Percentiles rank a stretch among this genome's conserved stretches.
phyloP scores from a whole-genome alignment of 2,113 vertebrate genomes.

The Stercorarius parasiticus region DNA sequence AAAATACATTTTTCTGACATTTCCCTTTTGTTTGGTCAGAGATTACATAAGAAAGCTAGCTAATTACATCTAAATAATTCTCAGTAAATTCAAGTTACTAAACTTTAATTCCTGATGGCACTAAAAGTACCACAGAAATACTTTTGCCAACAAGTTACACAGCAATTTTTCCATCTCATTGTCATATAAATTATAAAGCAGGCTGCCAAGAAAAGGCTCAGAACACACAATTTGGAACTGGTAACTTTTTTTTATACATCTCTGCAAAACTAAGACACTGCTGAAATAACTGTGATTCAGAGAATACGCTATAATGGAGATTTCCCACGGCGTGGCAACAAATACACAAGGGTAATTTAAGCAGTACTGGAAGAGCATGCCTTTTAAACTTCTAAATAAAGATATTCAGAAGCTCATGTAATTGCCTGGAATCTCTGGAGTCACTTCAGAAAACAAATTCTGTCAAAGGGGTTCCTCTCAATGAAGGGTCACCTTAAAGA shows the following conservation, averaged over 20 bases:
- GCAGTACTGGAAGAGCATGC: not conserved
- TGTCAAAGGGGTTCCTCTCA: conserved; percentile 8
- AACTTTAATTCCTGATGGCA: not conserved
- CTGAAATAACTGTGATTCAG: not conserved
- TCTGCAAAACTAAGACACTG: not conserved
- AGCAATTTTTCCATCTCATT: not conserved
- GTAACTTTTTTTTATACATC: not conserved
- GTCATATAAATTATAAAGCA: not conserved
- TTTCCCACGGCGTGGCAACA: not conserved
- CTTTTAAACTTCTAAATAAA: conserved; percentile 42
- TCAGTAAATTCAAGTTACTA: not conserved
- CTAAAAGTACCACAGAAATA: not conserved
- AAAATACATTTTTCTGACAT: not conserved
- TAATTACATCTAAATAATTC: not conserved
- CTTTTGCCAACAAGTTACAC: not conserved
- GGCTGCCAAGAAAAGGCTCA: not conserved
- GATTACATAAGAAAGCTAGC: not conserved
- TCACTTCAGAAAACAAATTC: conserved; percentile 45
- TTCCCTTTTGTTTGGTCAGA: not conserved
- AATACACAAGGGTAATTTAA: conserved; percentile 17
- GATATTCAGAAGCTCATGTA: conserved; percentile 8
- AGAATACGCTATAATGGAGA: not conserved
- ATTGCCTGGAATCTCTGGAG: conserved; percentile 44
- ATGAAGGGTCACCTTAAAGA: conserved; percentile 7
- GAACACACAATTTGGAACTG: not conserved